Evolutionary conservation across 2,797 vertebrate species (phyloP).

Genomic region (Liparis tanakae): DNA sequence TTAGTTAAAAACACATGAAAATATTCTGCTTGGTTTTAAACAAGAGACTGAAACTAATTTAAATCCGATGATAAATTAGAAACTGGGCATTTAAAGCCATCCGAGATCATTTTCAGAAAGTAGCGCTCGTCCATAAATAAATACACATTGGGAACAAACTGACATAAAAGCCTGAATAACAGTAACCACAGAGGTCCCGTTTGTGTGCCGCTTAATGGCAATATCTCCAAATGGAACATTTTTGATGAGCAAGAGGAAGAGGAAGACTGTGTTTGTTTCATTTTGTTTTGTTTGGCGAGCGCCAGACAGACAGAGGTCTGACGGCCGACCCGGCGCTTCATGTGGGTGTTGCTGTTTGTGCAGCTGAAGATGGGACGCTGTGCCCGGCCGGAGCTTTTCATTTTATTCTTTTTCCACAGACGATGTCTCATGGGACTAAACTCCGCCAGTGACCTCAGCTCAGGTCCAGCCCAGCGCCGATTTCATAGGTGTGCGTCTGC

Average conservation of each 20-base stretch:
- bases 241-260: slow-evolving; percentile 16
- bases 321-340: slow-evolving; percentile 28
- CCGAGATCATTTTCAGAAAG: slow-evolving; percentile 44
- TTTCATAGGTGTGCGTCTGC: slow-evolving; percentile 59
- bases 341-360: slow-evolving; percentile 69
- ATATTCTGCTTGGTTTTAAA: not conserved
- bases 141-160: slow-evolving; percentile 29
- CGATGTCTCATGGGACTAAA: slow-evolving; percentile 41
- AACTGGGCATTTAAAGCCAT: slow-evolving; percentile 1
- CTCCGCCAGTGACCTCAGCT: slow-evolving; percentile 63
- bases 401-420: slow-evolving; percentile 29
- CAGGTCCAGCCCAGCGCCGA: slow-evolving; percentile 61
- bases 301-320: slow-evolving; percentile 28
- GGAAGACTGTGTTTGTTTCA: not conserved
- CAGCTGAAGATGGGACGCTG: slow-evolving; percentile 73
- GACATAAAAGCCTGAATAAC: slow-evolving; percentile 41
- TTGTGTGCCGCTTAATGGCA: slow-evolving; percentile 47
- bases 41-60: not conserved
- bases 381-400: slow-evolving; percentile 58
- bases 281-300: slow-evolving; percentile 39
- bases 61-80: not conserved
- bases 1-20: not conserved
- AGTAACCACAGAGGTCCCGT: slow-evolving; percentile 62
- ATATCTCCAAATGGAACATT: slow-evolving; percentile 48
- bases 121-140: slow-evolving; percentile 23